phyloP scores from a whole-genome alignment of 2,888 invertebrate species.

The Chrysolina haemoptera region DNA sequence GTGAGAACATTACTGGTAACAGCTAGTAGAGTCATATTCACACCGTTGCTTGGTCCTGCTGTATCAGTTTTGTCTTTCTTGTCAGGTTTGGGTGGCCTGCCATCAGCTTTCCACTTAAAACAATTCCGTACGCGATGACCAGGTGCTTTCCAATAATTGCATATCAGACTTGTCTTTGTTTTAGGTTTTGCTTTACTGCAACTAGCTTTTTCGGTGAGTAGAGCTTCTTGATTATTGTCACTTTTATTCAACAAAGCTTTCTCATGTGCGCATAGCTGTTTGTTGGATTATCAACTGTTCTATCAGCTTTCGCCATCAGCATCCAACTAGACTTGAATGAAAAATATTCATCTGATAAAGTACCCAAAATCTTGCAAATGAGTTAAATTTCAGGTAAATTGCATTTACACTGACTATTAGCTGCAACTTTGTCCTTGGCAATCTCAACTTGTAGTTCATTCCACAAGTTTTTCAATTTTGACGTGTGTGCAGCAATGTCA shows the following conservation, averaged over 20 bases:
- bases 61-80: neutral
- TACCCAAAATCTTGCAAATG: slow-evolving; percentile 28
- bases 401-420: slow-evolving; percentile 21
- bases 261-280: slow-evolving; percentile 27
- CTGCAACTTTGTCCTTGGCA: slow-evolving; percentile 22
- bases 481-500: neutral
- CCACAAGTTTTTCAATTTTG: neutral
- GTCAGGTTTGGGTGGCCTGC: neutral
- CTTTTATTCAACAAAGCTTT: slow-evolving; percentile 6
- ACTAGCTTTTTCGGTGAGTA: slow-evolving; percentile 2
- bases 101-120: slow-evolving; percentile 10
- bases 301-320: neutral
- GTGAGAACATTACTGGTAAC: neutral
- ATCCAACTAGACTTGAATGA: no score
- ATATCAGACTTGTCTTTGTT: neutral
- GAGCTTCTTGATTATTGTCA: slow-evolving; percentile 5
- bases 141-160: slow-evolving; percentile 10
- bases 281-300: slow-evolving; percentile 25
- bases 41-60: neutral
- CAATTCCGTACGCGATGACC: neutral
- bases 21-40: neutral
- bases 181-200: neutral
- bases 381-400: slow-evolving; percentile 24
- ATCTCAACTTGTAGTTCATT: slow-evolving; percentile 29
- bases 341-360: slow-evolving; percentile 3